Evolutionary conservation across 1,140 invertebrate species (phyloP).

Genomic region (Camponotus floridanus): DNA sequence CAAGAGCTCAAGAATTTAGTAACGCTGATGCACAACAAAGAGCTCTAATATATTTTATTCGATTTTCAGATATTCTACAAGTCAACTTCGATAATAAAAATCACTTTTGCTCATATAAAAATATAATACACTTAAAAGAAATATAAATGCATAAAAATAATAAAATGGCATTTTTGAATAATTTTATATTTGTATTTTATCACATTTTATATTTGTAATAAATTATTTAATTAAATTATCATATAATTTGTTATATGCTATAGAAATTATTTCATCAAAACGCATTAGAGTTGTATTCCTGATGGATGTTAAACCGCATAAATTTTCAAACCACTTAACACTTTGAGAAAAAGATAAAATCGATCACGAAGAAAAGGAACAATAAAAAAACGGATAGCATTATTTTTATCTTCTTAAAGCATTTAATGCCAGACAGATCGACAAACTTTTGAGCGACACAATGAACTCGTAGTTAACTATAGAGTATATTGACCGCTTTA

Average conservation of each 20-base stretch:
- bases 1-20: background rate
- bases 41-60: conserved; percentile 1
- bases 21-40: background rate
- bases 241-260: background rate
- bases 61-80: background rate
- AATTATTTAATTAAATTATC: background rate
- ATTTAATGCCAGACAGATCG: background rate
- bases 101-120: background rate
- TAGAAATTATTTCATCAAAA: background rate
- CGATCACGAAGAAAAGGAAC: background rate
- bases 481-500: conserved; percentile 31
- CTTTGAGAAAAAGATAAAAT: background rate
- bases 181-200: too few relatives aligned
- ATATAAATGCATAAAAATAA: background rate
- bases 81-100: background rate
- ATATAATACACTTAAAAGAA: background rate
- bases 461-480: conserved; percentile 33
- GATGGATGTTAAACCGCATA: background rate
- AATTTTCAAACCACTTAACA: background rate
- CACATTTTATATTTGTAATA: background rate
- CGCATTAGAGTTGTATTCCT: background rate
- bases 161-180: background rate
- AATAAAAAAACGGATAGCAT: background rate
- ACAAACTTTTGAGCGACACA: conserved; percentile 15
- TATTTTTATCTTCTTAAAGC: background rate